Base-by-base conservation (phyloP, 2,797 vertebrate genomes). In the Semotilus atromaculatus region DNA sequence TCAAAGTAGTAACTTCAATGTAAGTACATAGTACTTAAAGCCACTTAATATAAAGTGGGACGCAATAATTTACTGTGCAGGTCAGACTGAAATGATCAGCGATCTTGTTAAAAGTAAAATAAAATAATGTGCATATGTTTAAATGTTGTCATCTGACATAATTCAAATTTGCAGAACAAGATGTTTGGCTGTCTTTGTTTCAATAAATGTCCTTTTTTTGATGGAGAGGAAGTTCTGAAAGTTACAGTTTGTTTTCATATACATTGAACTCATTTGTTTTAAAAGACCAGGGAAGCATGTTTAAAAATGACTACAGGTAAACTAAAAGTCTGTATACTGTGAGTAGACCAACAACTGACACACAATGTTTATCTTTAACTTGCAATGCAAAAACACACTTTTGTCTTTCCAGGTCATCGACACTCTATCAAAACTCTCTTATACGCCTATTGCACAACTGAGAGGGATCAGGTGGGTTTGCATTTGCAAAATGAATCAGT, bases 341-440 rank as follows among this genome's bases (percentile, higher is more conserved):
- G 45, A 4, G 40, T 60, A 60, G 23, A 75, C 19, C 31, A 38
- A 75, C 13, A 9, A 38, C 73, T 5, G 51, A 29, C 55, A 29
- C 74, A 40, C 23, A 38, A 68, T 19, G 70, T 45, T 73, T 68
- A 19, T 26, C 36, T 40, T 14, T n/a, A 38, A 18, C 23, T 58
- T 58, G 53, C 23, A 23, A 48, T 66, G 4, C 1, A 81, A 8
- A 34, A 31, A n/a, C 26, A 43, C 3, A 7, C n/a, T 67, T 80
- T 60, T 75, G 45, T 81, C 26, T 48, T 84, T 93, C 16, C 93
- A 99, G 98, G 98, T 99, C 82, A 97, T 99, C 92, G 97, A 98
- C 94, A 96, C 97, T 0, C 92, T 99, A 13, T 98, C 98, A 2
- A 97, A 96, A 81, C 96, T 99, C 51, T 99, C 98, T 67, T 96